Evolutionary conservation across 2,797 vertebrate genomes (phyloP), one percentile per base, ranked within the genome.

Genomic region (Mormyrus hasselquistii): DNA sequence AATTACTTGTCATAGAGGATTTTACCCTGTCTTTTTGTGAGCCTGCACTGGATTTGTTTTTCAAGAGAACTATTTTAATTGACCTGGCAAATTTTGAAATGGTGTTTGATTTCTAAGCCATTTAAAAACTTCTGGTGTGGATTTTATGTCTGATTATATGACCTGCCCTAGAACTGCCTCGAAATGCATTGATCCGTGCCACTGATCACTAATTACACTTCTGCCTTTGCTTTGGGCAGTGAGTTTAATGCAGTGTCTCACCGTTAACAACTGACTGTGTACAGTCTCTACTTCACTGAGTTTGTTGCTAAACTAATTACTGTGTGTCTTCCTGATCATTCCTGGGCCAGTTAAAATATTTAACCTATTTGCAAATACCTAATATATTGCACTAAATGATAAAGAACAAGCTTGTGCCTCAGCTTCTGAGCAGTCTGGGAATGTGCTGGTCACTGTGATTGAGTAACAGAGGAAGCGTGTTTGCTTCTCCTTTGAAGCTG

Each of bases 11-110:
- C 52, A 57, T 41, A 10, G 52, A n/a, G 89, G 25, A 12, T 9
- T 87, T 76, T 87, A 22, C 1, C 7, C 49, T 25, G 2, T 79
- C 9, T 89, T 12, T 29, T 52, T 82, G 83, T 91, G 93, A 94
- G 53, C 89, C 52, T 47, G 49, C 57, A 25, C 41, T 53, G 62
- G 84, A 73, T 52, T 9, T 25, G 29, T 73, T 79, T 79, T n/a
- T 79, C 29, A 79, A 79, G 38, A 19, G 19, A 79, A 55, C 25
- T 19, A 34, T 34, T 34, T 84, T 87, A 87, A 19, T 55, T 57
- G 34, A 57, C 25, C 50, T 29, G 12, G 25, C 53, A 59, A 38
- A 9, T 38, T 84, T 57, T n/a, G 3, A 59, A 87, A 59, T 52
- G n/a, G 57, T 79, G 73, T 79, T 44, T 79, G 5, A 41, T 47